Conservation (phyloP, 1,140 invertebrate genomes). For the Cydia splendana region DNA sequence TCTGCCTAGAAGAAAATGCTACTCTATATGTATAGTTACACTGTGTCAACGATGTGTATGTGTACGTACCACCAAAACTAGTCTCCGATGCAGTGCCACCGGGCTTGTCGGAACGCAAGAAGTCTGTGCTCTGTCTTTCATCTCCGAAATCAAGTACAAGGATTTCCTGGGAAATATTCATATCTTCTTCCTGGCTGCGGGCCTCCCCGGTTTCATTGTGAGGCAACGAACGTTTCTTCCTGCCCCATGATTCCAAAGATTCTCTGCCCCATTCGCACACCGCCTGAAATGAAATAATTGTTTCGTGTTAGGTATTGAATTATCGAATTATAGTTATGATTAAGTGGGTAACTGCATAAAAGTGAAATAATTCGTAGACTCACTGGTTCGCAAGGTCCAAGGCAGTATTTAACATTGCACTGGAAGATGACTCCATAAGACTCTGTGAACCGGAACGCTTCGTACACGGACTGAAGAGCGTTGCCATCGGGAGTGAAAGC, state of each 20-base stretch:
- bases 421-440: conserved; percentile 98
- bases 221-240: conserved; percentile 87
- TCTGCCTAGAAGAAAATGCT: conserved; percentile 18
- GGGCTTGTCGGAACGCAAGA: conserved; percentile 85
- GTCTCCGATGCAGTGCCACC: conserved; percentile 82
- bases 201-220: conserved; percentile 78
- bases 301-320: conserved; percentile 26
- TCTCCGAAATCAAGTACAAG: conserved; percentile 94
- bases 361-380: conserved; percentile 60
- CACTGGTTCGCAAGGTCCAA: conserved; percentile 96
- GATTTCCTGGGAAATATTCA: conserved; percentile 96
- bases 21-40: background rate
- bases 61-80: conserved; percentile 85
- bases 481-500: conserved; percentile 93
- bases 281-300: conserved; percentile 80
- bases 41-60: background rate
- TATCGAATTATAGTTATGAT: background rate
- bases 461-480: conserved; percentile 94
- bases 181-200: conserved; percentile 89
- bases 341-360: background rate
- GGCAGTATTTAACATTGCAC: conserved; percentile 97
- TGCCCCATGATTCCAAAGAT: conserved; percentile 93
- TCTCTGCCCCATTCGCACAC: conserved; percentile 94
- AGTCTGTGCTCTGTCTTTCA: conserved; percentile 89
- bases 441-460: conserved; percentile 97